Percentiles rank a stretch among this genome's conserved stretches.
Evolutionary conservation across 2,888 invertebrate species (phyloP).

Genomic region (Psylliodes chrysocephalus): DNA sequence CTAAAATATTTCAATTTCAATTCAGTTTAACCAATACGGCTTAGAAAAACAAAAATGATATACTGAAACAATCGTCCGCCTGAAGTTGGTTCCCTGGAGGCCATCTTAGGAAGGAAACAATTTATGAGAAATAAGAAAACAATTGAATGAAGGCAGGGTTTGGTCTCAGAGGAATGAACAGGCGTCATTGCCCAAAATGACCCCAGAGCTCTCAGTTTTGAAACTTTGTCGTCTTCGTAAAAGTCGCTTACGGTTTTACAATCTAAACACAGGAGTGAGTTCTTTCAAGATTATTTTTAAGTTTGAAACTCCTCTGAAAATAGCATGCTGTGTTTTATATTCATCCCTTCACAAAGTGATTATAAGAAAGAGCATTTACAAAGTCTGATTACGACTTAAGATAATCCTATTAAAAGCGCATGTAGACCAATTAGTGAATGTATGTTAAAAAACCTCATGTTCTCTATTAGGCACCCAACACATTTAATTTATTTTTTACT

Average conservation of each 20-base stretch:
- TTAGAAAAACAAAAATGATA: slow-evolving; percentile 42
- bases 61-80: slow-evolving; percentile 58
- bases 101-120: slow-evolving; percentile 58
- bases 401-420: too few species aligned
- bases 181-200: slow-evolving; percentile 51
- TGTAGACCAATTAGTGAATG: too few species aligned
- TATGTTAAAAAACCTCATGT: too few species aligned
- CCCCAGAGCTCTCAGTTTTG: slow-evolving; percentile 37
- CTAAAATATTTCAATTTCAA: slow-evolving; percentile 28
- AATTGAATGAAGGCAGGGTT: slow-evolving; percentile 59
- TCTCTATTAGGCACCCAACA: too few species aligned
- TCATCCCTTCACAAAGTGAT: too few species aligned
- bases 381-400: too few species aligned
- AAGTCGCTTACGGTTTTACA: slow-evolving; percentile 40
- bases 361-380: too few species aligned
- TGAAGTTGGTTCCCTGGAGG: slow-evolving; percentile 55
- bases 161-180: slow-evolving; percentile 53
- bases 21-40: slow-evolving; percentile 29
- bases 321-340: too few species aligned
- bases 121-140: slow-evolving; percentile 63
- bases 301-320: too few species aligned
- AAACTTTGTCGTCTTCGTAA: slow-evolving; percentile 42
- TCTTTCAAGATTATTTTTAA: neutral
- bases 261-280: neutral
- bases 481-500: too few species aligned